phyloP scores from a whole-genome alignment of 2,888 invertebrate species.

The Pinctada fucata region DNA sequence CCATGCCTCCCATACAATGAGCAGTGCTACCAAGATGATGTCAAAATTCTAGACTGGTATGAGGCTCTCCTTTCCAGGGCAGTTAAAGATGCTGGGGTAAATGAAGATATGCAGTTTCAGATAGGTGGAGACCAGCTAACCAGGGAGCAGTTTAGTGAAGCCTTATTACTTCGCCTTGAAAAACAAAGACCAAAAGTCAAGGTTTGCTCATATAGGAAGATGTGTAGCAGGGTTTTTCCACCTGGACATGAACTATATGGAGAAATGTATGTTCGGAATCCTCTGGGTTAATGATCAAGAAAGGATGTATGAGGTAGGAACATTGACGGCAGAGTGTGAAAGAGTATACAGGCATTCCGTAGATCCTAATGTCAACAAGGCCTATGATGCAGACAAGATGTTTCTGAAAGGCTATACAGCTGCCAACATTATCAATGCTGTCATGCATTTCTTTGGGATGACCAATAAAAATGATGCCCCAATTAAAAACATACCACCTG shows the following conservation, averaged over 20 bases:
- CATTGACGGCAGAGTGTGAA: conserved; percentile 19
- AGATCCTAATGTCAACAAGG: conserved; percentile 11
- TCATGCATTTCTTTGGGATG: conserved; percentile 16
- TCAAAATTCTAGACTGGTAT: conserved; percentile 44
- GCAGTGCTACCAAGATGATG: conserved; percentile 42
- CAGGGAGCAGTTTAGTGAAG: conserved; percentile 41
- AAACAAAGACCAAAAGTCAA: conserved; percentile 5
- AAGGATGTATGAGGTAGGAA: conserved; percentile 15
- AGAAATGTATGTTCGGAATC: background rate
- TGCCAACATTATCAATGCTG: conserved; percentile 8
- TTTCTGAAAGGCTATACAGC: background rate
- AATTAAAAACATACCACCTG: conserved; percentile 5
- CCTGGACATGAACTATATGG: conserved; percentile 39
- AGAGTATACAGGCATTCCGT: conserved; percentile 7
- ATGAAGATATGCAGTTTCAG: conserved; percentile 24
- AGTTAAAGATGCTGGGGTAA: conserved; percentile 1
- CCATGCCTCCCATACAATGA: conserved; percentile 41
- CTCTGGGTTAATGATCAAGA: background rate
- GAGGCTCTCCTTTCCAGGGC: conserved; percentile 34
- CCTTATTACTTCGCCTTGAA: conserved; percentile 17
- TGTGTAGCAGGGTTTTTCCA: conserved; percentile 47
- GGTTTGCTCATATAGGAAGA: conserved; percentile 36
- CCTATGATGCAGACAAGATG: conserved; percentile 25
- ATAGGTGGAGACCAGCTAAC: conserved; percentile 49
- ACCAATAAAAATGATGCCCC: background rate